A percentile compares a stretch with the other conserved stretches of the same genome.
phyloP scores from a whole-genome alignment of 2,113 vertebrate genomes.

The Calypte anna region DNA sequence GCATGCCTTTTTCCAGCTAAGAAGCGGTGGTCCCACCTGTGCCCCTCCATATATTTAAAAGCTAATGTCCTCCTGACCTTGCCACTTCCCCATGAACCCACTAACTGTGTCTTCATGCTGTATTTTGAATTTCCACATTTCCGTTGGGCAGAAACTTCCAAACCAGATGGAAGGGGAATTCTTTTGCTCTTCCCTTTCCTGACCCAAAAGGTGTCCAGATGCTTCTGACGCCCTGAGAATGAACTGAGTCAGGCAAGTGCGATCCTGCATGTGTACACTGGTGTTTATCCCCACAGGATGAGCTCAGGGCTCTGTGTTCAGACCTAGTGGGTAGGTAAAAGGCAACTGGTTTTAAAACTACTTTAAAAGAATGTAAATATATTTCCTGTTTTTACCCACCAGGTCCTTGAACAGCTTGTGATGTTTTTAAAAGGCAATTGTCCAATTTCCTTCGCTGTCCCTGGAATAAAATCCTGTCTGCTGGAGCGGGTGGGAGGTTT shows the following conservation, averaged over 20 bases:
- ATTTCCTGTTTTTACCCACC: slow-evolving; percentile 2
- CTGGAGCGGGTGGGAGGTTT: background rate
- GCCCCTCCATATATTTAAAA: background rate
- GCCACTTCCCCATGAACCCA: background rate
- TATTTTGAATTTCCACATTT: background rate
- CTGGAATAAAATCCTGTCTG: background rate
- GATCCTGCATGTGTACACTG: accelerated
- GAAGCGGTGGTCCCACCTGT: background rate
- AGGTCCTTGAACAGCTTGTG: background rate
- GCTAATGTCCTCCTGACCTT: background rate
- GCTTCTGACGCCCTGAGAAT: background rate
- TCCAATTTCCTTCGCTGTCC: background rate
- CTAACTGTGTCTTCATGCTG: background rate
- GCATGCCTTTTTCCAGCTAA: background rate
- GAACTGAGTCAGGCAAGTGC: background rate
- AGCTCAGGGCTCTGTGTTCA: background rate
- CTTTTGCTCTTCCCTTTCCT: background rate
- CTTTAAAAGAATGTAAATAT: slow-evolving; percentile 7
- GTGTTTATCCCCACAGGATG: background rate
- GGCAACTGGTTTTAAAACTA: background rate
- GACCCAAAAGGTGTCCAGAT: accelerated
- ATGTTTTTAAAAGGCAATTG: slow-evolving; percentile 4
- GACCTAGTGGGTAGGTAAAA: background rate
- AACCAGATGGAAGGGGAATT: background rate
- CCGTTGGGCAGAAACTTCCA: background rate